phyloP scores from a whole-genome alignment of 2,113 vertebrate genomes.

The Brienomyrus longianalis region DNA sequence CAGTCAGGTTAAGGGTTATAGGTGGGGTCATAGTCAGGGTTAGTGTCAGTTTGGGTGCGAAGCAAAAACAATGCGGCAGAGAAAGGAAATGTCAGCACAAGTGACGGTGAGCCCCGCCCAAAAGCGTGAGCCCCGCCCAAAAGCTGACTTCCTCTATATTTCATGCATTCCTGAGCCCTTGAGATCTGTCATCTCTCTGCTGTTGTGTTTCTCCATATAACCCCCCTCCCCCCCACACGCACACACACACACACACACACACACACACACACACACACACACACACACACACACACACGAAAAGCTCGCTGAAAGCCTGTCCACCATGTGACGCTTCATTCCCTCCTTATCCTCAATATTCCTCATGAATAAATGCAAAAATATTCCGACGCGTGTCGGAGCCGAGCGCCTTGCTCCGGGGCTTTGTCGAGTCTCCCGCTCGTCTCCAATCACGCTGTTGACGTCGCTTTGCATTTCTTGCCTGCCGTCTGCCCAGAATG shows the following conservation, averaged over 20 bases:
- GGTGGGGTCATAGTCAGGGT: neutral
- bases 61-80: neutral
- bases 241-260: too few relatives aligned
- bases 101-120: neutral
- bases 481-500: neutral
- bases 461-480: neutral
- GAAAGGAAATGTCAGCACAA: neutral
- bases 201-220: neutral
- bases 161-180: neutral
- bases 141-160: neutral
- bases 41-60: neutral
- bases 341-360: neutral
- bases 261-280: too few relatives aligned
- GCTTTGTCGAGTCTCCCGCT: neutral
- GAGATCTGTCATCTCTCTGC: neutral
- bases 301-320: neutral
- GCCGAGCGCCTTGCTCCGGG: neutral
- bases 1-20: too few relatives aligned
- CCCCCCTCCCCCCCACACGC: neutral
- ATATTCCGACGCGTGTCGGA: neutral
- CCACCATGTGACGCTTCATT: neutral
- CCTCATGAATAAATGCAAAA: conserved; percentile 12
- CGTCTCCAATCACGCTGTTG: neutral
- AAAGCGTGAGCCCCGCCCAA: neutral
- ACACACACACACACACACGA: neutral